phyloP scores from a whole-genome alignment of 2,113 vertebrate species.

The Collichthys lucidus region DNA sequence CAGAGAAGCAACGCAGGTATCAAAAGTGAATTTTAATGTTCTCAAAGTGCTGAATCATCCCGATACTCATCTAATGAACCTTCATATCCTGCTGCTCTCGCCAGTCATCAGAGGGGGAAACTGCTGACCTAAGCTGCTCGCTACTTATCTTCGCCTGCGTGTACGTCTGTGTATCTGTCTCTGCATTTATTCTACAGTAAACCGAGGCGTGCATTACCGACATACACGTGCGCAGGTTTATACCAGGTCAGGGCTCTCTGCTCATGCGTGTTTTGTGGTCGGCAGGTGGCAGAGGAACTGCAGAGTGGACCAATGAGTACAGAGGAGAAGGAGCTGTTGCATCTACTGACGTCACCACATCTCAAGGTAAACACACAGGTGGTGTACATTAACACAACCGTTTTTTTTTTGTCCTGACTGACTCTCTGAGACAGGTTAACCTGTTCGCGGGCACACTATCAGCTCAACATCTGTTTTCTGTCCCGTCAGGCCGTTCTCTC shows the following conservation, averaged over 20 bases:
- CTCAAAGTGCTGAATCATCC: constrained; percentile 75
- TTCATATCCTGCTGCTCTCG: constrained; percentile 68
- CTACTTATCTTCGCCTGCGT: constrained; percentile 46
- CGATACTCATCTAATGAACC: constrained; percentile 58
- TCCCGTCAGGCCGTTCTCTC: constrained; percentile 90
- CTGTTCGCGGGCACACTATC: neutral
- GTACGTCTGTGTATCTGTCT: constrained; percentile 33
- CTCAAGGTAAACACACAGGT: constrained; percentile 86
- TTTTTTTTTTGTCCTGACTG: neutral
- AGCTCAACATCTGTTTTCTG: neutral
- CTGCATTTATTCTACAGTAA: constrained; percentile 18
- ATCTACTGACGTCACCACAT: constrained; percentile 92
- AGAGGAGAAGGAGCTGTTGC: constrained; percentile 92
- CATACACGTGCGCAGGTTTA: constrained; percentile 4
- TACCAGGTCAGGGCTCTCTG: neutral
- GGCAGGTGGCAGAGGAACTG: constrained; percentile 93
- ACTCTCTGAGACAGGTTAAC: neutral
- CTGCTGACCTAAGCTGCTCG: constrained; percentile 69
- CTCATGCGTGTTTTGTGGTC: constrained; percentile 42
- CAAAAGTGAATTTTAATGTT: constrained; percentile 69
- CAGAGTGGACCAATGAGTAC: constrained; percentile 90
- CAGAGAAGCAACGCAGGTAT: constrained; percentile 55
- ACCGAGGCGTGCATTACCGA: neutral
- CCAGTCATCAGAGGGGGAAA: constrained; percentile 61
- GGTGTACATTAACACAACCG: rapidly evolving